A percentile compares a stretch with the other conserved stretches of the same genome.
Conservation (phyloP, 2,888 invertebrate species). For the Agonopterix subpropinquella region DNA sequence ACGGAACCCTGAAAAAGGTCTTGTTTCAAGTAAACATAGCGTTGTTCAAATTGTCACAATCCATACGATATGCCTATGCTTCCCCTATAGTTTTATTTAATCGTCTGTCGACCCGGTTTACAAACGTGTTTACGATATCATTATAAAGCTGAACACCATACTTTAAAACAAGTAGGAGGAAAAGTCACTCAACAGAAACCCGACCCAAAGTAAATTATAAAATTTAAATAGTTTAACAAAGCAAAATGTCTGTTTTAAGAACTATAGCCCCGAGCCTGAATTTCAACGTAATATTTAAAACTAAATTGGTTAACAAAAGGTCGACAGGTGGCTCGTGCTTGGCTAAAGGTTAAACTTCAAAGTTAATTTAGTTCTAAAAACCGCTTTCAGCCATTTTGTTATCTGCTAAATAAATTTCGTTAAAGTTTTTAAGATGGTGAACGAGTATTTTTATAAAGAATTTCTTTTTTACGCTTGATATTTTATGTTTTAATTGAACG, state of each 20-base stretch:
- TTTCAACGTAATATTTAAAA: conserved; percentile 5
- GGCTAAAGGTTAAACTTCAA: conserved; percentile 3
- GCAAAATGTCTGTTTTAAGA: conserved; percentile 17
- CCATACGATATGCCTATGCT: no score
- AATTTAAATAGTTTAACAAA: background rate
- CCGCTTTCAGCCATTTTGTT: conserved; percentile 3
- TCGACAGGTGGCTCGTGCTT: conserved; percentile 1
- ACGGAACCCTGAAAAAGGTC: no score
- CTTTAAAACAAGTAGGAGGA: no score
- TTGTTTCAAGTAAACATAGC: no score
- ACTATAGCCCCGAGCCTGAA: conserved; percentile 9
- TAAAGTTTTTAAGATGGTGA: background rate
- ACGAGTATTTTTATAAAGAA: background rate
- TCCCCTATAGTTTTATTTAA: no score
- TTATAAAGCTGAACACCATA: no score
- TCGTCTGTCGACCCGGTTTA: no score
- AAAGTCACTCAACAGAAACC: background rate
- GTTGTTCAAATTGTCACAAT: no score
- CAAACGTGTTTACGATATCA: no score
- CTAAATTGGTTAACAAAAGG: conserved; percentile 10
- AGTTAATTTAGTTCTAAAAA: conserved; percentile 2
- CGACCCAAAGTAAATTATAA: background rate
- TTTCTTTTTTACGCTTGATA: no score
- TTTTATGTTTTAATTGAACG: no score
- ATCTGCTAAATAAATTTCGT: conserved; percentile 1